Conservation (phyloP, 30 jellyfish, hydroid and myxozoan genomes). For the Turritopsis dohrnii region DNA sequence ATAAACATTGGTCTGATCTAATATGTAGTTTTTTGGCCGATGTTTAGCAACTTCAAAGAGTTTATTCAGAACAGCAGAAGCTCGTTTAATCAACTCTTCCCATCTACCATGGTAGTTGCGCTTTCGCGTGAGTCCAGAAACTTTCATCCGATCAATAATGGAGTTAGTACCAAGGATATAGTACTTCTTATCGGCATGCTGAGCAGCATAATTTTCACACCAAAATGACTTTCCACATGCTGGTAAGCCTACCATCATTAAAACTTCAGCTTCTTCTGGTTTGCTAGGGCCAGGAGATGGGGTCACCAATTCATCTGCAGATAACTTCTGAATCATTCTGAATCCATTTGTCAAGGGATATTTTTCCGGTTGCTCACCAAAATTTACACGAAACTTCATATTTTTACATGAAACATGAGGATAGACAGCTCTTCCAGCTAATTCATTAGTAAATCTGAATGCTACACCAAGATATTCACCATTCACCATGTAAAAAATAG, state of each 20-base stretch:
- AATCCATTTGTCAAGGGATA: slow-evolving; percentile 83
- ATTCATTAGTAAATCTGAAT: slow-evolving; percentile 69
- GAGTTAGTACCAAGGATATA: slow-evolving; percentile 87
- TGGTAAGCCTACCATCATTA: slow-evolving; percentile 98
- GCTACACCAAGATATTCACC: slow-evolving; percentile 97
- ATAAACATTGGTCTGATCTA: slow-evolving; percentile 96
- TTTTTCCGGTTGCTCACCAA: slow-evolving; percentile 73
- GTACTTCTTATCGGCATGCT: slow-evolving; percentile 71
- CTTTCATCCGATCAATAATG: slow-evolving; percentile 84
- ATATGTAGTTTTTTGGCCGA: slow-evolving; percentile 72
- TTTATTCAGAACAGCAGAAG: slow-evolving; percentile 69
- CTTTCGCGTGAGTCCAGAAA: slow-evolving; percentile 63
- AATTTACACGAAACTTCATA: slow-evolving; percentile 74
- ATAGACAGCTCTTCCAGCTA: slow-evolving; percentile 52
- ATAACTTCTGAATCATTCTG: slow-evolving; percentile 56
- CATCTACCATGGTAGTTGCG: slow-evolving; percentile 96
- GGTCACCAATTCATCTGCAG: slow-evolving; percentile 35
- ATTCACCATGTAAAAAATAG: slow-evolving; percentile 64
- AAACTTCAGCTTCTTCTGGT: slow-evolving; percentile 82
- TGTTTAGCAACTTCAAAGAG: slow-evolving; percentile 77
- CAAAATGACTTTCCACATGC: slow-evolving; percentile 91
- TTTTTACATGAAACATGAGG: slow-evolving; percentile 86
- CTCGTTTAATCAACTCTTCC: slow-evolving; percentile 94
- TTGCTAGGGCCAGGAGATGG: slow-evolving; percentile 77
- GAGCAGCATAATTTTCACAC: slow-evolving; percentile 79